These are phyloP conservation scores for Cotesia typhae DNA, from an alignment of 1,140 invertebrate species.

Conservation along the genomic window DNA sequence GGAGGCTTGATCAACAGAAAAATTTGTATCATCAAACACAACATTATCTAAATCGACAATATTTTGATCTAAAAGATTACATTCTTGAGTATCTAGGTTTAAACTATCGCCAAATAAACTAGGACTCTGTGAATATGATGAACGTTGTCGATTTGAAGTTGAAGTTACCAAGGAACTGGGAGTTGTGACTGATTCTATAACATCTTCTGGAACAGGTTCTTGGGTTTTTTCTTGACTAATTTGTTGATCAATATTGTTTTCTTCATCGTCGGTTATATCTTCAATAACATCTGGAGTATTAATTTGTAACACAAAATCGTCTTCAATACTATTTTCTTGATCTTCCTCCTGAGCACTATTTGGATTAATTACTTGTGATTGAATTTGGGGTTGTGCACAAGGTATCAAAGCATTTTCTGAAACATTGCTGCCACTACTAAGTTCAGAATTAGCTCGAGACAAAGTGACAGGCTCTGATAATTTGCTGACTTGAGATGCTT, in stretches of 20 bases:
- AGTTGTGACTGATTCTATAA: background rate
- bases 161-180: background rate
- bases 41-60: conserved; percentile 48
- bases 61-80: conserved; percentile 58
- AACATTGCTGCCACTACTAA: conserved; percentile 8
- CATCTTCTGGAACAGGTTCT: background rate
- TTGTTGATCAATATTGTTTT: conserved; percentile 4
- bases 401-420: background rate
- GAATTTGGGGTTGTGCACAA: background rate
- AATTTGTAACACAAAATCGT: background rate
- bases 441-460: background rate
- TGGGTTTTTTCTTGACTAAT: background rate
- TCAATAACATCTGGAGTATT: background rate
- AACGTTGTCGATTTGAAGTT: conserved; percentile 8
- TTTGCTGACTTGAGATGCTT: background rate
- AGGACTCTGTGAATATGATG: conserved; percentile 46
- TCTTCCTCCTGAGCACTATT: background rate
- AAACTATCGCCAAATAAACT: conserved; percentile 59
- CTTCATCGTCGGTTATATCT: background rate
- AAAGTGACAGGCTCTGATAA: background rate
- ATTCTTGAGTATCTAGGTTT: conserved; percentile 57
- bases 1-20: conserved; percentile 21
- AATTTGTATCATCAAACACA: conserved; percentile 45
- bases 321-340: background rate
- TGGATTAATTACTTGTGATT: background rate